Evolutionary conservation across 2,888 invertebrate genomes (phyloP), one percentile per base, ranked within the genome.

Genomic region (Ecdyonurus torrentis): DNA sequence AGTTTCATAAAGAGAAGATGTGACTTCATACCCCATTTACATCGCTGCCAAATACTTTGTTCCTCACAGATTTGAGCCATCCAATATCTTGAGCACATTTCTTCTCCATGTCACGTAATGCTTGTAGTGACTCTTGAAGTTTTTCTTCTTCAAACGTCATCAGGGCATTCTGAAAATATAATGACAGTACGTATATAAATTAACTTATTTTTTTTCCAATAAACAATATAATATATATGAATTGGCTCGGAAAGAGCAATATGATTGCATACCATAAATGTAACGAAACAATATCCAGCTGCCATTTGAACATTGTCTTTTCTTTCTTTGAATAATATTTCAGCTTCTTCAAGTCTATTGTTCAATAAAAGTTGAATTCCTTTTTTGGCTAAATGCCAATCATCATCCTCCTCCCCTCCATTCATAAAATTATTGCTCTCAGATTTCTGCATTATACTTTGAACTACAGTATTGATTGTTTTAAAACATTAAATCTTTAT

Each of bases 131-230:
- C 66, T 78, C 74, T 24, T 76, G 76, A 24, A 86, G 75, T 72
- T 83, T 83, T 52, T 83, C 83, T 22, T 85, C 83, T 72, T 86
- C 85, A 71, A 83, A 85, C 10, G 83, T 83, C 81, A 85, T 84
- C 61, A 85, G 70, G 1, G 84, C 84, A 74, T 85, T 83, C 85
- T 85, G 69, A 58, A 74, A 74, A 1, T 5, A n/a, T n/a, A n/a
- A n/a, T n/a, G n/a, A n/a, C n/a, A n/a, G n/a, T n/a, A n/a, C n/a
- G n/a, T n/a, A n/a, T n/a, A n/a, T n/a, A n/a, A n/a, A n/a, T n/a
- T n/a, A n/a, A n/a, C n/a, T n/a, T n/a, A n/a, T n/a, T n/a, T n/a
- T n/a, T n/a, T n/a, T n/a, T n/a, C n/a, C n/a, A n/a, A n/a, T n/a
- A n/a, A n/a, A n/a, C n/a, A n/a, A n/a, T n/a, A n/a, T n/a, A n/a